A percentile compares a stretch with the other conserved stretches of the same genome.
Evolutionary conservation across 2,888 invertebrate species (phyloP).

Genomic region (Tinea trinotella): DNA sequence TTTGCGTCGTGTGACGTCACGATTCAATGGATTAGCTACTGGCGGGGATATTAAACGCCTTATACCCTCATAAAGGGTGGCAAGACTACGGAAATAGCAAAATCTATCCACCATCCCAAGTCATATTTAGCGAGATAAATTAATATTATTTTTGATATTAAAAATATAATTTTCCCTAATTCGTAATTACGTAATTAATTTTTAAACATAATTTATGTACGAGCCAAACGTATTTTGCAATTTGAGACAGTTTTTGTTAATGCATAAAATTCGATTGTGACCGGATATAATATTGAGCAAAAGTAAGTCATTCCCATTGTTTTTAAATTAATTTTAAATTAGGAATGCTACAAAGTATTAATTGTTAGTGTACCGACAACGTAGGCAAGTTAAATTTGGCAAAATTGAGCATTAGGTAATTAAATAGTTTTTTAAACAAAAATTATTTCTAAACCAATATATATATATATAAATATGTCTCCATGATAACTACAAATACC

Average conservation of each 20-base stretch:
- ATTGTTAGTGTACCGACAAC: slow-evolving; percentile 42
- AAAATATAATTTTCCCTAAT: too few species aligned
- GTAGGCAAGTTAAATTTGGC: slow-evolving; percentile 70
- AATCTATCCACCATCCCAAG: too few species aligned
- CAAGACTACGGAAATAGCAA: too few species aligned
- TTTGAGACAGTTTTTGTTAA: background rate
- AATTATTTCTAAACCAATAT: slow-evolving; percentile 9
- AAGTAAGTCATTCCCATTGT: slow-evolving; percentile 19
- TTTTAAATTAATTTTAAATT: background rate
- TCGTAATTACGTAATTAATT: slow-evolving; percentile 14
- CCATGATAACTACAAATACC: slow-evolving; percentile 53
- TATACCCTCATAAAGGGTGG: too few species aligned
- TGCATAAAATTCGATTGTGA: background rate
- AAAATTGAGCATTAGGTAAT: slow-evolving; percentile 68
- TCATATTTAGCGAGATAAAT: too few species aligned
- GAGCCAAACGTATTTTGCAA: slow-evolving; percentile 42
- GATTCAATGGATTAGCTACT: too few species aligned
- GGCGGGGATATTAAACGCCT: too few species aligned
- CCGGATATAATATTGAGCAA: slow-evolving; percentile 55
- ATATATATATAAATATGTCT: slow-evolving; percentile 33
- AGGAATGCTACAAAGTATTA: slow-evolving; percentile 5
- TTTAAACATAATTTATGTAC: slow-evolving; percentile 36
- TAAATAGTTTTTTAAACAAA: background rate
- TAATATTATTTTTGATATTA: too few species aligned
- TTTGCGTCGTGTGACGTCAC: too few species aligned